Percentiles rank a stretch among this genome's conserved stretches.
phyloP scores from a whole-genome alignment of 2,113 vertebrate genomes.

The Tauraco erythrolophus region DNA sequence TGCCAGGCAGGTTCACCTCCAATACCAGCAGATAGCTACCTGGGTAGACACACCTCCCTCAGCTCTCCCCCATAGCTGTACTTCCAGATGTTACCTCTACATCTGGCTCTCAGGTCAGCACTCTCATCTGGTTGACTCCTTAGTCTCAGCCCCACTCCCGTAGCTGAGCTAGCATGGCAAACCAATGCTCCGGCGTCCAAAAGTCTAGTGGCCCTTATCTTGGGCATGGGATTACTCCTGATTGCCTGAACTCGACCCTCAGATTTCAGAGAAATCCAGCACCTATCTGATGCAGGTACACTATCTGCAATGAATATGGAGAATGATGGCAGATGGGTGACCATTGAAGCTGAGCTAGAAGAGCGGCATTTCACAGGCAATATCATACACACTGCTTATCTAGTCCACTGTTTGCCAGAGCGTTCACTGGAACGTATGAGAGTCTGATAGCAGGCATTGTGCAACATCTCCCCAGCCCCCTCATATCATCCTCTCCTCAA shows the following conservation, averaged over 20 bases:
- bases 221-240: background rate
- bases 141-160: background rate
- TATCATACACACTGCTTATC: background rate
- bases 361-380: background rate
- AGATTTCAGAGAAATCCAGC: background rate
- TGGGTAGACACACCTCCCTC: background rate
- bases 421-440: background rate
- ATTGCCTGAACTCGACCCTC: background rate
- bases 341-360: background rate
- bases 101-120: background rate
- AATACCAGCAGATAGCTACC: background rate
- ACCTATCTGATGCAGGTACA: background rate
- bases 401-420: background rate
- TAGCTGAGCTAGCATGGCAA: background rate
- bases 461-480: background rate
- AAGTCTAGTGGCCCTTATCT: background rate
- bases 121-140: background rate
- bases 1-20: background rate
- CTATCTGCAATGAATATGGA: background rate
- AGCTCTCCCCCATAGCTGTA: background rate
- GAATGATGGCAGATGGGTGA: background rate
- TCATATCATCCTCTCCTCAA: background rate
- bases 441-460: background rate
- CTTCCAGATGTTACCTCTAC: background rate
- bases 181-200: background rate